phyloP scores from a whole-genome alignment of 2,888 invertebrate genomes.

The Barypeithes pellucidus region DNA sequence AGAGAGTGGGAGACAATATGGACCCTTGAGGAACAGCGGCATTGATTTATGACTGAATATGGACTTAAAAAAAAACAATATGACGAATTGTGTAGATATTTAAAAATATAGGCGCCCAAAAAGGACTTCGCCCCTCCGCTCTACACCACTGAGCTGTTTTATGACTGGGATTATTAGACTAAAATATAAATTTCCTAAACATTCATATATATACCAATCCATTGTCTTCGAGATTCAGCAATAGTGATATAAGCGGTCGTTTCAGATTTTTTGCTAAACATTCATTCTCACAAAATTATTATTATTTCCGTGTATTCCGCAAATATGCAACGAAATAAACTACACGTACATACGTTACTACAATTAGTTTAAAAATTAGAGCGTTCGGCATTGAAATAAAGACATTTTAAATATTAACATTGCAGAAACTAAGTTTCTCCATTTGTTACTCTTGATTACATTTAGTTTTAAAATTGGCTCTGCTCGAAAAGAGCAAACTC shows the following conservation, averaged over 20 bases:
- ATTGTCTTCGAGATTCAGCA: background rate
- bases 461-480: background rate
- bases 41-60: no score
- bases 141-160: no score
- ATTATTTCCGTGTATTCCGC: background rate
- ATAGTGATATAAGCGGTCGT: background rate
- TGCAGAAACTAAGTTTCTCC: slow-evolving; percentile 9
- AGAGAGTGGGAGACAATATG: no score
- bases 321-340: background rate
- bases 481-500: background rate
- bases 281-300: slow-evolving; percentile 1
- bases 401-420: background rate
- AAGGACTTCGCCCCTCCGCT: no score
- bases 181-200: no score
- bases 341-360: background rate
- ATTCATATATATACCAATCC: background rate
- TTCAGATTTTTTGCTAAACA: background rate
- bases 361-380: background rate
- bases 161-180: no score
- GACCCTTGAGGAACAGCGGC: no score
- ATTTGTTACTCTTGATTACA: background rate
- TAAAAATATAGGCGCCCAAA: no score
- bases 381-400: background rate
- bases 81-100: no score
- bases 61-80: no score